A percentile compares a stretch with the other conserved stretches of the same genome.
Conservation (phyloP, 2,113 vertebrate genomes). For the Onychostruthus taczanowskii region DNA sequence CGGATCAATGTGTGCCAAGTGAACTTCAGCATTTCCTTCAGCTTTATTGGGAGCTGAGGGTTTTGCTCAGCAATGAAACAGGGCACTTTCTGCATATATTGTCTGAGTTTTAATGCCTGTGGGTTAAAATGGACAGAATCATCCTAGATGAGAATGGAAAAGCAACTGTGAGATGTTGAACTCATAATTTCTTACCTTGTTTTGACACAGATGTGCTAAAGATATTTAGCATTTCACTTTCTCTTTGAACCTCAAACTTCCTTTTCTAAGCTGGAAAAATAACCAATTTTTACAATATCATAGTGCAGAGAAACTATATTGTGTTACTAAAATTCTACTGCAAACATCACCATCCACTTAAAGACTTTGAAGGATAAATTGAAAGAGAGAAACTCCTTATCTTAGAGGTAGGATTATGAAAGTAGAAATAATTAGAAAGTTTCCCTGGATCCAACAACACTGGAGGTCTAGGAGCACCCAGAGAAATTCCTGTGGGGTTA, state of each 20-base stretch:
- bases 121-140: neutral
- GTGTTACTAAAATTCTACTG: neutral
- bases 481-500: neutral
- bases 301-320: neutral
- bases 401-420: neutral
- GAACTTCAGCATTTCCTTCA: neutral
- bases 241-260: neutral
- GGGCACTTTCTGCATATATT: neutral
- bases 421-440: neutral
- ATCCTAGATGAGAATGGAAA: neutral
- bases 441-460: neutral
- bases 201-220: neutral
- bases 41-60: neutral
- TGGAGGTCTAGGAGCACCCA: neutral
- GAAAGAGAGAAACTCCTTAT: neutral
- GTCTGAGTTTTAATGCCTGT: neutral
- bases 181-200: neutral
- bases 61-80: neutral
- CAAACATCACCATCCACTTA: neutral
- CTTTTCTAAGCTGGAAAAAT: neutral
- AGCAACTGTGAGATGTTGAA: neutral
- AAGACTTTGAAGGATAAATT: neutral
- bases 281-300: accelerated
- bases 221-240: neutral
- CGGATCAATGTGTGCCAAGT: neutral